Evolutionary conservation across 2,888 invertebrate genomes (phyloP).

Genomic region (Teinopalpus imperialis): DNA sequence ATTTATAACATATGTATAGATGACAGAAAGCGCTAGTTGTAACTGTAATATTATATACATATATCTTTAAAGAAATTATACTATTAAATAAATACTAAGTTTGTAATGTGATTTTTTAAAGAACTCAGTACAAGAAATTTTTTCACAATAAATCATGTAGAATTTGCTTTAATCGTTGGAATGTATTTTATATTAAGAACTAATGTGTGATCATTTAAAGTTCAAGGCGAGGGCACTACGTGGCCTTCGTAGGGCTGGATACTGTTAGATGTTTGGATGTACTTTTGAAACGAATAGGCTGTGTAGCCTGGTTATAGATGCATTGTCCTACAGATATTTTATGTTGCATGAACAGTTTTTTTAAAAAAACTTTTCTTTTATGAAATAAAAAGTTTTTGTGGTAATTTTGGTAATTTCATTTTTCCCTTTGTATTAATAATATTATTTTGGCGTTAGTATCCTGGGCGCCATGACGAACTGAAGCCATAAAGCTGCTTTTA

Average conservation of each 20-base stretch:
- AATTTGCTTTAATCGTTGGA: constrained; percentile 56
- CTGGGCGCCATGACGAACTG: too few relatives aligned
- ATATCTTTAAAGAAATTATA: constrained; percentile 24
- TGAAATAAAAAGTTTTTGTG: constrained; percentile 51
- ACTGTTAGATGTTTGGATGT: constrained; percentile 26
- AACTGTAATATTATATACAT: constrained; percentile 33
- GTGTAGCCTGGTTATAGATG: constrained; percentile 38
- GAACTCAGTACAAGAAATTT: constrained; percentile 60
- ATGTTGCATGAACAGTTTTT: constrained; percentile 54
- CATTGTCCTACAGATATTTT: constrained; percentile 48
- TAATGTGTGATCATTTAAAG: constrained; percentile 38
- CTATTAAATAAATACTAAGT: constrained; percentile 41
- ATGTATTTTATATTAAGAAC: constrained; percentile 49
- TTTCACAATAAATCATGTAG: constrained; percentile 55
- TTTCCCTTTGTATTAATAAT: too few relatives aligned
- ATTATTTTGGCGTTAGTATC: too few relatives aligned
- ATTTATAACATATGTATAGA: constrained; percentile 37
- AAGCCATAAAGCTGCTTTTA: too few relatives aligned
- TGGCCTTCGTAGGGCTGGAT: constrained; percentile 17
- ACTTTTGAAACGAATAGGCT: constrained; percentile 30
- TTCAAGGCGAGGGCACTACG: constrained; percentile 2
- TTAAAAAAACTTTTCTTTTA: constrained; percentile 47
- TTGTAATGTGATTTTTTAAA: constrained; percentile 63
- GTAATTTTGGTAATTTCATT: constrained; percentile 34
- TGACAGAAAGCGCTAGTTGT: constrained; percentile 45